phyloP scores from a whole-genome alignment of 2,113 vertebrate genomes.

The Capreolus pygargus region DNA sequence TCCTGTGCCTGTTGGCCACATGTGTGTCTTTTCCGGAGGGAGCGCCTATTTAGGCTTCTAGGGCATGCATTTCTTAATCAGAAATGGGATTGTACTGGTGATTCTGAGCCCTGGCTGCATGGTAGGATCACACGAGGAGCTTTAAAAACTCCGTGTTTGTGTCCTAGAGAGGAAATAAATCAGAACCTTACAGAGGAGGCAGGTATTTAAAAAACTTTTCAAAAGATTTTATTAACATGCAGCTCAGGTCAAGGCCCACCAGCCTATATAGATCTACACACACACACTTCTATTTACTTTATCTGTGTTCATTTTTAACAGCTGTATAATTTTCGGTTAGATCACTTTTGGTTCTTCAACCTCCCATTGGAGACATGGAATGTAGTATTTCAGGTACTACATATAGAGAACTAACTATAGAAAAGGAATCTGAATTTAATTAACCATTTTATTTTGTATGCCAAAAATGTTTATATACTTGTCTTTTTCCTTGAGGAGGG shows the following conservation, averaged over 20 bases:
- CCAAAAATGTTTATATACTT: background rate
- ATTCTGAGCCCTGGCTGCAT: background rate
- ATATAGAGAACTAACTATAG: background rate
- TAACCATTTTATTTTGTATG: background rate
- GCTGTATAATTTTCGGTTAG: background rate
- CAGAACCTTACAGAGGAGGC: background rate
- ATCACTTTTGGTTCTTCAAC: background rate
- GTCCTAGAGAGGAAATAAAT: background rate
- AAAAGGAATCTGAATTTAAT: background rate
- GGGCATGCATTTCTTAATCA: background rate
- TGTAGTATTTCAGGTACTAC: background rate
- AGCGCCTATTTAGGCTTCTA: background rate
- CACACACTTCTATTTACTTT: background rate
- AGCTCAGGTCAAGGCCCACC: background rate
- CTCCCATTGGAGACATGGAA: background rate
- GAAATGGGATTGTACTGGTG: background rate
- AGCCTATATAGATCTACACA: background rate
- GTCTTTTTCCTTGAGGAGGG: background rate
- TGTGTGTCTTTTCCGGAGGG: background rate
- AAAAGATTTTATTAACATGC: background rate
- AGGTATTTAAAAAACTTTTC: background rate
- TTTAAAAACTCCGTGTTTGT: background rate
- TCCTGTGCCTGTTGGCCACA: background rate
- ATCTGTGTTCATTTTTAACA: background rate
- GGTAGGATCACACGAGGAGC: background rate